Percentiles rank a stretch among this genome's conserved stretches.
Evolutionary conservation across 1,140 invertebrate genomes (phyloP).

Genomic region (Drosophila carrolli): DNA sequence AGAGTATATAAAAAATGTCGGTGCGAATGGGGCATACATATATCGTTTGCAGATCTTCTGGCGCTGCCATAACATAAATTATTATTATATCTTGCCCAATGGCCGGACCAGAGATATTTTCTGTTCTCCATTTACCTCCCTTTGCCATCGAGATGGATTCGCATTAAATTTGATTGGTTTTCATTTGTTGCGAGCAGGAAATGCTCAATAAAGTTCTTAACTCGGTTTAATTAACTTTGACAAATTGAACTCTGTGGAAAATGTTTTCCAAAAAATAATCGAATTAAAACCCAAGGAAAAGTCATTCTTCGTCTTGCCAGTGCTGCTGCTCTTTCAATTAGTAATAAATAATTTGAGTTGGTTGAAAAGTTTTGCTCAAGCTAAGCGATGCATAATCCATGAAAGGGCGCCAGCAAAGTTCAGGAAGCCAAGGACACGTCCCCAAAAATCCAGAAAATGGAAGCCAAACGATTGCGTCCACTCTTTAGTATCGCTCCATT

Average conservation of each 20-base stretch:
- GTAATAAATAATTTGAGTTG: slow-evolving; percentile 61
- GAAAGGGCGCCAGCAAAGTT: slow-evolving; percentile 44
- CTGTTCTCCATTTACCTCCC: slow-evolving; percentile 22
- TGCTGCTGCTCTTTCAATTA: slow-evolving; percentile 44
- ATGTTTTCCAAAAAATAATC: slow-evolving; percentile 39
- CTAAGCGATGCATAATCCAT: slow-evolving; percentile 51
- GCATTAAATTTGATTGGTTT: slow-evolving; percentile 69
- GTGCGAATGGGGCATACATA: slow-evolving; percentile 26
- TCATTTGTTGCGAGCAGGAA: slow-evolving; percentile 53
- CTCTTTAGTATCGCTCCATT: slow-evolving; percentile 31
- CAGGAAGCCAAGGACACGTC: slow-evolving; percentile 37
- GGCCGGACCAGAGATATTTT: slow-evolving; percentile 38
- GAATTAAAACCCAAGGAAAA: slow-evolving; percentile 32
- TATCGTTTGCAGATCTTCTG: slow-evolving; percentile 76
- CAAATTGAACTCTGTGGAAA: slow-evolving; percentile 53
- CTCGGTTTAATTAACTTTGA: slow-evolving; percentile 60
- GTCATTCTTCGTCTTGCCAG: slow-evolving; percentile 11
- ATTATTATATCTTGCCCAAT: slow-evolving; percentile 67
- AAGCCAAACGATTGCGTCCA: slow-evolving; percentile 44
- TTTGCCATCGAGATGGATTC: slow-evolving; percentile 7
- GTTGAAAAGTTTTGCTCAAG: slow-evolving; percentile 30
- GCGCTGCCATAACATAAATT: slow-evolving; percentile 73
- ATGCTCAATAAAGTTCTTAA: slow-evolving; percentile 60
- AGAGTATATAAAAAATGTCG: slow-evolving; percentile 23
- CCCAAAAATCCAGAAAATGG: slow-evolving; percentile 35